A percentile compares a stretch with the other conserved stretches of the same genome.
These are phyloP conservation scores for Hippocampus comes DNA, from an alignment of 2,113 vertebrate species.

Conservation along the genomic window DNA sequence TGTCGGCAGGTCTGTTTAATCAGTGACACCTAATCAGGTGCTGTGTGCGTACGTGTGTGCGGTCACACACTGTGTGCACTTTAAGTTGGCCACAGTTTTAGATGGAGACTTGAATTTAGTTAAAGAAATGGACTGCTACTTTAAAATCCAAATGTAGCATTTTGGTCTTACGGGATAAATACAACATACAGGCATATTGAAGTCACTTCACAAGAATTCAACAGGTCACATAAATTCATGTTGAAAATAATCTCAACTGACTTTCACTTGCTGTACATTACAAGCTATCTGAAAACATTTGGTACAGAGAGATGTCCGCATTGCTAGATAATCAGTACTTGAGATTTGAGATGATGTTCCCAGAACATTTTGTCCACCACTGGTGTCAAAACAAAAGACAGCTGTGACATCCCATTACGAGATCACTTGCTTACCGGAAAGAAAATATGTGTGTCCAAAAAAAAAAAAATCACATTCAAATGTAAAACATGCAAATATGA, in stretches of 20 bases:
- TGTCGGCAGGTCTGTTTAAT: background rate
- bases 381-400: background rate
- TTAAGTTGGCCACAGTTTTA: background rate
- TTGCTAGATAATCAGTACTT: background rate
- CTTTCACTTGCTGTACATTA: background rate
- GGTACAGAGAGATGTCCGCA: background rate
- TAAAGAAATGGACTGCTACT: background rate
- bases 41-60: background rate
- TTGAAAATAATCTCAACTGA: background rate
- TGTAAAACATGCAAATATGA: background rate
- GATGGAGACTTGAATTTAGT: too few species aligned
- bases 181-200: background rate
- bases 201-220: background rate
- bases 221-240: background rate
- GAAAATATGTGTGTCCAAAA: background rate
- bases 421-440: background rate
- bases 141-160: background rate
- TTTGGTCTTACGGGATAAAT: too few species aligned
- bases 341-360: background rate
- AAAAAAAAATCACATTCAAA: background rate
- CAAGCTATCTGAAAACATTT: background rate
- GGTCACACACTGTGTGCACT: background rate
- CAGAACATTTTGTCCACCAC: background rate
- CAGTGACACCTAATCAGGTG: conserved; percentile 5
- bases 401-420: background rate